Evolutionary conservation across 1,140 invertebrate genomes (phyloP).

Genomic region (Cyphomyrmex costatus): DNA sequence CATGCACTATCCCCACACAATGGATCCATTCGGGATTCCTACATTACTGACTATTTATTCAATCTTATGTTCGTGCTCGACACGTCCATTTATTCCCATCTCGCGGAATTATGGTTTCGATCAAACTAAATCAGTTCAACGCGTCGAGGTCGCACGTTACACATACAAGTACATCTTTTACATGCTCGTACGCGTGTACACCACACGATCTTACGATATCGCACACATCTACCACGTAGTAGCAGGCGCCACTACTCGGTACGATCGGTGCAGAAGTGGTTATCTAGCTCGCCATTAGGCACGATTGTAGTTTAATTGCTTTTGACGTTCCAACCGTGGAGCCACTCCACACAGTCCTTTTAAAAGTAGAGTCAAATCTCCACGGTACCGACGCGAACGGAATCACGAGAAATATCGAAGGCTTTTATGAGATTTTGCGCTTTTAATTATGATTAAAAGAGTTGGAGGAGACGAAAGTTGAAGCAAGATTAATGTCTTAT

Average conservation of each 20-base stretch:
- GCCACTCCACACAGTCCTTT: conserved; percentile 41
- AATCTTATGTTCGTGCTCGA: conserved; percentile 2
- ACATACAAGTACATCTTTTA: conserved; percentile 14
- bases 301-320: conserved; percentile 78
- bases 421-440: neutral
- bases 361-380: conserved; percentile 31
- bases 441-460: conserved; percentile 24
- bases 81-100: conserved; percentile 34
- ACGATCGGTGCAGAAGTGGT: conserved; percentile 57
- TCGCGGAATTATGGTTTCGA: conserved; percentile 69
- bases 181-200: neutral
- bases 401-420: neutral
- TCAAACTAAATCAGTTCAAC: conserved; percentile 71
- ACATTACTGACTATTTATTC: conserved; percentile 44
- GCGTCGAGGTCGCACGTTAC: conserved; percentile 55
- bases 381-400: neutral
- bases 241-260: conserved; percentile 45
- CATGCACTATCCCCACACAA: neutral
- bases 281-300: conserved; percentile 66
- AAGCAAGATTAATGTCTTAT: neutral
- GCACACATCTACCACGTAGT: conserved; percentile 19
- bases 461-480: neutral
- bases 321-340: conserved; percentile 53
- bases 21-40: conserved; percentile 15
- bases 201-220: conserved; percentile 20